These are phyloP conservation scores for Cochlearius cochlearius DNA, from an alignment of 2,113 vertebrate species.

Conservation along the genomic window DNA sequence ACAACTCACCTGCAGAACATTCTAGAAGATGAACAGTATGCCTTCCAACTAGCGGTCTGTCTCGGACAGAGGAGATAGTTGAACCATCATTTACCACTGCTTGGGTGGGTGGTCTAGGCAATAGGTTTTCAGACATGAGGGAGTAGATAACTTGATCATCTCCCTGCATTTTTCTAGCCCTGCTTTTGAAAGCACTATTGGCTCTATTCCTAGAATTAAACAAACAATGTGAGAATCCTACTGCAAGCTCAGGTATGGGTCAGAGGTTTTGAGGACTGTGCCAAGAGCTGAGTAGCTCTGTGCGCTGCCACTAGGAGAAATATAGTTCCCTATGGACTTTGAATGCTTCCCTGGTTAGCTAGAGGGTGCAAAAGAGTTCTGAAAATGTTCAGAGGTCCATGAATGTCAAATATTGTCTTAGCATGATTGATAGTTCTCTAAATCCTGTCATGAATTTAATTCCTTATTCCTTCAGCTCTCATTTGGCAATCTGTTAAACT, in stretches of 20 bases:
- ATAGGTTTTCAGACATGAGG: neutral
- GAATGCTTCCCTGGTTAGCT: neutral
- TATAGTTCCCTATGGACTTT: neutral
- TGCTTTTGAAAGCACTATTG: neutral
- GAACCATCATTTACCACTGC: neutral
- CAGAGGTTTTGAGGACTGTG: neutral
- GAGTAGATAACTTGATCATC: neutral
- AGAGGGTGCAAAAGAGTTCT: neutral
- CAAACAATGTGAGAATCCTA: neutral
- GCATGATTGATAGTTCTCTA: neutral
- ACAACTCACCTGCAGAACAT: neutral
- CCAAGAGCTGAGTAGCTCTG: neutral
- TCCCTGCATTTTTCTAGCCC: neutral
- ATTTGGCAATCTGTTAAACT: neutral
- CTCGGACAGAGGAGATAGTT: neutral
- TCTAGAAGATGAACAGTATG: accelerated
- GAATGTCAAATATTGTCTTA: neutral
- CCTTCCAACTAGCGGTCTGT: neutral
- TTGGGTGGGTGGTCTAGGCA: neutral
- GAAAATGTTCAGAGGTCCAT: neutral
- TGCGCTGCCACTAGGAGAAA: neutral
- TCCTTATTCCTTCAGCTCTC: neutral
- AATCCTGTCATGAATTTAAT: neutral
- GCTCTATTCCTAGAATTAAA: neutral
- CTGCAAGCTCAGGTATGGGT: neutral